Evolutionary conservation across 1,140 invertebrate genomes (phyloP), one percentile per base, ranked within the genome.

Genomic region (Neodiprion fabricii): DNA sequence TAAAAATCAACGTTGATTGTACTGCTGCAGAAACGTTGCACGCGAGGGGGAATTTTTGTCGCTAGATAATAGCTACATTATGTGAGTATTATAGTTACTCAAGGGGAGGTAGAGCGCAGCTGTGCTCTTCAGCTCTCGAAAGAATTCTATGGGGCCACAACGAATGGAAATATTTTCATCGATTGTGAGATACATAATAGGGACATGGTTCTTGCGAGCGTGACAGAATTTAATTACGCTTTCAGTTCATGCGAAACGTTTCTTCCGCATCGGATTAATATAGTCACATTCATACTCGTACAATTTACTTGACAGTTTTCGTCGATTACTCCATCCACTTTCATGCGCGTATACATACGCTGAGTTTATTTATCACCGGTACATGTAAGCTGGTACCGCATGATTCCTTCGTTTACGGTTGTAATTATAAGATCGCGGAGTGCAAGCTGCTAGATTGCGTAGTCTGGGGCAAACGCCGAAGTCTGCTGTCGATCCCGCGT

Each of bases 121-220:
- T 40, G 53, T 9, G n/a, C 53, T 61, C 11, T 17, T 5, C 53
- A 61, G 53, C 53, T 61, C 11, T 12, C 9, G 4, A 61, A 61
- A 61, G n/a, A 14, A 40, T 40, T 40, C 28, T 40, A 40, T 40
- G 28, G 28, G 5, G 28, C 28, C 28, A 40, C 28, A 40, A 61
- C 53, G 53, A 61, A 61, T 61, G 53, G n/a, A 61, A 61, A 61
- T 61, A 61, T 61, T 61, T 61, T 40, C 28, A 61, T 17, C 53
- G 53, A 14, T 12, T 61, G n/a, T 17, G 53, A 61, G 53, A 40
- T 61, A 17, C 53, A 61, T 61, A 40, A 40, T 40, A 40, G 28
- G 28, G 5, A 40, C 28, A 40, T 40, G 28, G 28, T 40, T 40
- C 28, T 40, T 40, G 28, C 28, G 28, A 40, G 28, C 53, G 53